Base-by-base conservation (phyloP, 2,888 invertebrate genomes). In the Drosophila mettleri region DNA sequence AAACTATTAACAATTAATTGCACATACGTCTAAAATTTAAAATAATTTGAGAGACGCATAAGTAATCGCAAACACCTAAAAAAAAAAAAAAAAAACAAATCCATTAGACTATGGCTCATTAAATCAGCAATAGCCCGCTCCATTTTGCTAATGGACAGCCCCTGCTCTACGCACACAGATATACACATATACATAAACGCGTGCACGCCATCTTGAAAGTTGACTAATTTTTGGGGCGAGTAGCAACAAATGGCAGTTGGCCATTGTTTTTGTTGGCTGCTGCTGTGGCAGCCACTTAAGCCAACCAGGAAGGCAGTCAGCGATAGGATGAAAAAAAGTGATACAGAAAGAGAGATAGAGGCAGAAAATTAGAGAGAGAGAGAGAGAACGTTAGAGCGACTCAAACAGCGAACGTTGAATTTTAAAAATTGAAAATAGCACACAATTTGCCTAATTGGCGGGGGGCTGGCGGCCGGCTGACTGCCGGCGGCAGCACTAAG, bases 361-460 rank as follows among this genome's bases (percentile, higher is more conserved):
- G 29, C 29, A 14, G 33, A 20, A 9, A 48, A 33, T 10, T 6
- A 33, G 24, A 31, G 41, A 29, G 20, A 39, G 41, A 27, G 34
- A 6, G 24, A 24, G 24, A 3, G 46, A 39, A 33, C n/a, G 7
- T 3, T 16, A 43, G 43, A 14, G 24, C 2, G 49, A 51, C 34
- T 41, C 58, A 46, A 36, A 58, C 14, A 51, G 57, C 61, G 54
- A 60, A 73, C 75, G 84, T 72, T 84, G 74, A 85, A 80, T 78
- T 85, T 86, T 57, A 64, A 78, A 91, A 90, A 90, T 89, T 91
- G 81, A 77, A 91, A 91, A 91, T 91, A 86, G 91, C 89, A 90
- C 90, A 91, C 90, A 90, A 92, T 92, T 91, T 91, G 83, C 88
- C 91, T 92, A 91, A 91, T 91, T 91, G 91, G 86, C 87, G 77